Evolutionary conservation across 1,140 invertebrate species (phyloP).

Genomic region (Formica selysi): DNA sequence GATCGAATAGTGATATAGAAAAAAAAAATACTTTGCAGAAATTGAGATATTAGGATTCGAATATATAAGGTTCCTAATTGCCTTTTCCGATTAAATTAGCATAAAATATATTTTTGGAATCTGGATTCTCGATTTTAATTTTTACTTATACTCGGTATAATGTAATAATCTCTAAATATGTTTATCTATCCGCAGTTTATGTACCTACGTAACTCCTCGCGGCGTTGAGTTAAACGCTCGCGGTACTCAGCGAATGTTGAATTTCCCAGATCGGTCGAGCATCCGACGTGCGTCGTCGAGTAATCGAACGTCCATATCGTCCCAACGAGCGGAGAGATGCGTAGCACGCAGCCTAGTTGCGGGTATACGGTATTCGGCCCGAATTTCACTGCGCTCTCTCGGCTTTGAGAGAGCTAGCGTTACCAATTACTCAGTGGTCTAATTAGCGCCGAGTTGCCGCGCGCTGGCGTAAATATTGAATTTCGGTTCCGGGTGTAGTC

Average conservation of each 20-base stretch:
- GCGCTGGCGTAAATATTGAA: conserved; percentile 74
- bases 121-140: background rate
- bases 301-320: conserved; percentile 55
- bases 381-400: conserved; percentile 42
- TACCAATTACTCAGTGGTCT: conserved; percentile 71
- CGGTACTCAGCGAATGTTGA: conserved; percentile 15
- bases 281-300: conserved; percentile 30
- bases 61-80: background rate
- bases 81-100: background rate
- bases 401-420: conserved; percentile 68
- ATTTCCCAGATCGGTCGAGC: conserved; percentile 39
- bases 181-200: background rate
- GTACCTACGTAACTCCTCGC: background rate
- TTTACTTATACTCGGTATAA: background rate
- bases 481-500: conserved; percentile 64
- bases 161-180: background rate
- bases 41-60: background rate
- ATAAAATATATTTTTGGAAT: background rate
- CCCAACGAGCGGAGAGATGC: background rate
- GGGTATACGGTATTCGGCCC: conserved; percentile 26
- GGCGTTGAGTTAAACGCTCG: conserved; percentile 33
- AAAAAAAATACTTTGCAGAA: background rate
- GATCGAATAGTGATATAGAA: background rate
- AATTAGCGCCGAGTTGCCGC: conserved; percentile 69
- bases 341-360: conserved; percentile 2